Evolutionary conservation across 2,113 vertebrate genomes (phyloP).

Genomic region (Oryzias melastigma): DNA sequence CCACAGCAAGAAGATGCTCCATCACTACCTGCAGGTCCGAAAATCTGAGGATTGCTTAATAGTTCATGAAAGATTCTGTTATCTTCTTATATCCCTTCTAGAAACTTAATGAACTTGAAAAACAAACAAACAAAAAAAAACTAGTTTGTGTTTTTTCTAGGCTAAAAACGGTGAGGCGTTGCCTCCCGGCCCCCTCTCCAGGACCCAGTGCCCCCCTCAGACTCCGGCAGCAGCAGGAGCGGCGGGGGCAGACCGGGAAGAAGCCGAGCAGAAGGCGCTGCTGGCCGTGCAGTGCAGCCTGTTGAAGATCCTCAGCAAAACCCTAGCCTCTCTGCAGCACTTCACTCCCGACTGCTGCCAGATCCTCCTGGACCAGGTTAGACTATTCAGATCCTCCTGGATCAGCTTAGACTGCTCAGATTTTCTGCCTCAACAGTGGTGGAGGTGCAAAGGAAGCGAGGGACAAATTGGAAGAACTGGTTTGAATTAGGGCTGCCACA

Average conservation of each 20-base stretch:
- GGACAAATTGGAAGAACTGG: too few relatives aligned
- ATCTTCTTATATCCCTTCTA: background rate
- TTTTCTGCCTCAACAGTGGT: too few relatives aligned
- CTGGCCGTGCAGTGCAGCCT: conserved; percentile 90
- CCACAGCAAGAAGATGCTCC: conserved; percentile 97
- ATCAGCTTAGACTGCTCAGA: conserved; percentile 80
- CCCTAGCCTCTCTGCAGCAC: conserved; percentile 88
- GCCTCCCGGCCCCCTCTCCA: conserved; percentile 77
- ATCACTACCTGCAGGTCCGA: conserved; percentile 94
- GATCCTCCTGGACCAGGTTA: conserved; percentile 93
- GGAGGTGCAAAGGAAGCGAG: too few relatives aligned
- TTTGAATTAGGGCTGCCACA: too few relatives aligned
- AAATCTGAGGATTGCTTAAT: background rate
- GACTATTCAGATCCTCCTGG: conserved; percentile 55
- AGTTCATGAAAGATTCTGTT: background rate
- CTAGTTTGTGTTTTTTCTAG: conserved; percentile 60
- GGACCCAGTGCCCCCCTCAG: conserved; percentile 75
- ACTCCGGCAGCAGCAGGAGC: conserved; percentile 64
- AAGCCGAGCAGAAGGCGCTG: conserved; percentile 86
- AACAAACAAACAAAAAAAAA: background rate
- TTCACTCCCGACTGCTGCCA: conserved; percentile 98
- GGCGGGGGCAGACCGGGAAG: conserved; percentile 79
- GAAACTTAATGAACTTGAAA: background rate
- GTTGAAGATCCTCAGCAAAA: conserved; percentile 97
- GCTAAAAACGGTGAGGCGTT: conserved; percentile 89